Evolutionary conservation across 1,140 invertebrate species (phyloP), one percentile per base, ranked within the genome.

Genomic region (Drosophila sechellia): DNA sequence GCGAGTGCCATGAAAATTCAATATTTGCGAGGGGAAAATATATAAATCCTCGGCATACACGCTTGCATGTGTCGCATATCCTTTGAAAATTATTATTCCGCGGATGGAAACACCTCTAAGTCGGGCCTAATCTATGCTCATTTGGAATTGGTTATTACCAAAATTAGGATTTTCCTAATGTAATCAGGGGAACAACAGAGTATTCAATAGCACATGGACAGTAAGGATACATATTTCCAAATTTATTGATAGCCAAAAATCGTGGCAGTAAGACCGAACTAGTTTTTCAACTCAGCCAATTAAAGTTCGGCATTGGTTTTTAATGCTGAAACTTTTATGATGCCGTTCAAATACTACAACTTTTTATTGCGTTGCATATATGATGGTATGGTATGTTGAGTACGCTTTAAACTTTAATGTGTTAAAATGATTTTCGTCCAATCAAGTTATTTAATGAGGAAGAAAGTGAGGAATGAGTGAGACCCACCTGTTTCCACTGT

Each of bases 401-500:
- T 20, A 1, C 11, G 35, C 35, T 37, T 39, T 39, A 39, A 39
- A 39, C 12, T 13, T 13, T 13, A 42, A 6, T 42, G n/a, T 17
- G 1, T n/a, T 0, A 1, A 43, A 17, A 43, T 43, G 17, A 11
- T 20, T 20, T 20, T 43, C 17, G 15, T 17, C 15, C 10, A 43
- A 12, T 10, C 1, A 20, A 42, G 3, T 17, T 2, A n/a, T 13
- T 13, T 22, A 46, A 46, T 6, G 20, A 22, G 20, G 20, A 22
- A 22, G 20, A 3, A 6, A 20, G 34, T 2, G 12, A 17, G 12
- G 5, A 17, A 17, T 15, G 40, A 3, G 17, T 20, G n/a, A 13
- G 3, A 40, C 68, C 70, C 37, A 91, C 90, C 90, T 48, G 81
- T 52, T 37, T 64, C 57, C 42, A 56, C 52, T 8, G 37, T 42